Base-by-base conservation (phyloP, 2,888 invertebrate genomes). In the Parnassius orleans region DNA sequence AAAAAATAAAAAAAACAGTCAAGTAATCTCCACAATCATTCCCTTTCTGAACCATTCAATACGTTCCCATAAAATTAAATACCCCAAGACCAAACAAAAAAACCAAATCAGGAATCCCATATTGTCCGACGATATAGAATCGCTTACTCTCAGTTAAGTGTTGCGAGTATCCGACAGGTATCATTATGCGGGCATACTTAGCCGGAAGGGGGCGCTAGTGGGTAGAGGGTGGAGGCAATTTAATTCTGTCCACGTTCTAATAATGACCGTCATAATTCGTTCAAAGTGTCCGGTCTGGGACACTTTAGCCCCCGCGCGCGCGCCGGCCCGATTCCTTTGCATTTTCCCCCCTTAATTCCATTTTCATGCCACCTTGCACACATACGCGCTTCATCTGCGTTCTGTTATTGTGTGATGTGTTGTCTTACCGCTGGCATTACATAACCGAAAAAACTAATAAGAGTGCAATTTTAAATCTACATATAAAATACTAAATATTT, bases 181-280 rank as follows among this genome's bases (percentile, higher is more conserved):
- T 87, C 88, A 87, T 90, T 90, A 89, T 86, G 86, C 87, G 86
- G 81, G 84, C 80, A 84, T 87, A 87, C 90, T 90, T 88, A 86
- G 82, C 86, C 86, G 84, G 86, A 86, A 84, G 85, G 86, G 74
- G 74, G 73, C 73, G 72, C 72, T 61, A 61, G 64, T 69, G 72
- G 68, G 68, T 73, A 72, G 69, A 66, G 69, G 76, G 80, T 84
- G 90, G 90, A 87, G 91, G 92, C 92, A 92, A 92, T 93, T 92
- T 92, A 92, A 92, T 92, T 93, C 92, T 92, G 92, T 92, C 92
- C 92, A 92, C 92, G 92, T 92, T 89, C 92, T 92, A 92, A 92
- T 93, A 92, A 93, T 93, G 92, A 92, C 92, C 90, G 91, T 92
- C 92, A 93, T 93, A 93, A 93, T 92, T 93, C 92, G 92, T 92